These are phyloP conservation scores for Coreius guichenoti DNA, from an alignment of 2,797 vertebrate species.

Conservation along the genomic window DNA sequence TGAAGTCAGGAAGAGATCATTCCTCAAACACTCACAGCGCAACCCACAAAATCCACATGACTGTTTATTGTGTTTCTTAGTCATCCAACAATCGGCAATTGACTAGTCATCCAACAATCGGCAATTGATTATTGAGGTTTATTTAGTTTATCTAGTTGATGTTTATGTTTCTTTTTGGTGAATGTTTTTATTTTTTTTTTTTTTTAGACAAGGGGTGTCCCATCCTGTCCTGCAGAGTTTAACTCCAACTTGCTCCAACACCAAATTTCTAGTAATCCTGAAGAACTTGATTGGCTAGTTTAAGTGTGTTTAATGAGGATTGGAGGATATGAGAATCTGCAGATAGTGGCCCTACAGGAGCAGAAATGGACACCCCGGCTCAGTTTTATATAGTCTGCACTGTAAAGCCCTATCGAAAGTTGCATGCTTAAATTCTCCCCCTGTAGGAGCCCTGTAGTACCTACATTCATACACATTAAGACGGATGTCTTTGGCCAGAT, in stretches of 20 bases:
- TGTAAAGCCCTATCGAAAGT: not conserved
- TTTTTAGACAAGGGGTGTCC: not conserved
- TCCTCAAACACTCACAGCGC: constrained; percentile 29
- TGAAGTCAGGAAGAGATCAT: constrained; percentile 57
- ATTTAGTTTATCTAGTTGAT: not conserved
- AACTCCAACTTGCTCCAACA: not conserved
- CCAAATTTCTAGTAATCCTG: not conserved
- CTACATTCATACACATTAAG: not conserved
- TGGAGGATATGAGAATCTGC: not conserved
- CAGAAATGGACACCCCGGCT: not conserved
- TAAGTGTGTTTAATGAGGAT: not conserved
- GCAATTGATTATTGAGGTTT: not conserved
- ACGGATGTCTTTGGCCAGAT: not conserved
- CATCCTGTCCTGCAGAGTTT: not conserved
- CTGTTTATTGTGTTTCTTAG: constrained; percentile 10
- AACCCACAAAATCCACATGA: constrained; percentile 14
- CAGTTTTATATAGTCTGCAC: not conserved
- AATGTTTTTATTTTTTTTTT: not conserved
- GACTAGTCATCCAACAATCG: not conserved
- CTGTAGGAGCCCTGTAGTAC: not conserved
- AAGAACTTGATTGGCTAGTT: not conserved
- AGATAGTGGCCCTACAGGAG: not conserved
- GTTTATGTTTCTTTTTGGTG: not conserved
- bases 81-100: not conserved
- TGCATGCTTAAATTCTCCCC: not conserved